Conservation (phyloP, 2,888 invertebrate genomes). For the Timema cristinae region DNA sequence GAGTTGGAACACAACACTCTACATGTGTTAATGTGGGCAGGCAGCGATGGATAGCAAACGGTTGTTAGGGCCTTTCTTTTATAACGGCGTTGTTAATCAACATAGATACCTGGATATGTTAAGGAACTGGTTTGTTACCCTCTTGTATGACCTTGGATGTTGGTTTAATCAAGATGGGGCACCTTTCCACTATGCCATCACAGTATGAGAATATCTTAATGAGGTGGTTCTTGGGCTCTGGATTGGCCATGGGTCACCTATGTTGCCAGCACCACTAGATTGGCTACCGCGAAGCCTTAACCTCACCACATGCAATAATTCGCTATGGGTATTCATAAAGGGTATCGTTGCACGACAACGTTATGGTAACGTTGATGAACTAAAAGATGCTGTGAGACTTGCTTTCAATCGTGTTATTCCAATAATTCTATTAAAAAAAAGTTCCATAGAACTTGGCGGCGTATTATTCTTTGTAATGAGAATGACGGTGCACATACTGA, state of each 20-base stretch:
- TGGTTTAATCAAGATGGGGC: constrained; percentile 1
- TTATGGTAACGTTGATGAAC: no score
- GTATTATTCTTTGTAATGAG: no score
- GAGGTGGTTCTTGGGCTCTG: constrained; percentile 13
- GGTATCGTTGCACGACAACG: no score
- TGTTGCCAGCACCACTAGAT: neutral
- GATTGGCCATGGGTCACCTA: constrained; percentile 14
- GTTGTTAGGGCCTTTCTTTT: neutral
- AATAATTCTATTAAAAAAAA: no score
- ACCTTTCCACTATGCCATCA: neutral
- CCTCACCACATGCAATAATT: no score
- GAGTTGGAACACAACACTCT: constrained; percentile 14
- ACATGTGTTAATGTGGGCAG: constrained; percentile 5
- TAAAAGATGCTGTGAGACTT: no score
- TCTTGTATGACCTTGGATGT: constrained; percentile 1
- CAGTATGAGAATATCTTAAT: constrained; percentile 12
- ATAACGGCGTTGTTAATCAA: neutral
- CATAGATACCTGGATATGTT: neutral
- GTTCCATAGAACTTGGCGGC: no score
- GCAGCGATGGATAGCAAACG: constrained; percentile 9
- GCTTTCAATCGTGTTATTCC: no score
- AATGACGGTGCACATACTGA: no score
- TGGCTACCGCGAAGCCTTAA: no score
- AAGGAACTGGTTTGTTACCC: neutral
- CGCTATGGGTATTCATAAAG: no score